A percentile compares a stretch with the other conserved stretches of the same genome.
Conservation (phyloP, 2,888 invertebrate genomes). For the Rhyacophila evoluta region DNA sequence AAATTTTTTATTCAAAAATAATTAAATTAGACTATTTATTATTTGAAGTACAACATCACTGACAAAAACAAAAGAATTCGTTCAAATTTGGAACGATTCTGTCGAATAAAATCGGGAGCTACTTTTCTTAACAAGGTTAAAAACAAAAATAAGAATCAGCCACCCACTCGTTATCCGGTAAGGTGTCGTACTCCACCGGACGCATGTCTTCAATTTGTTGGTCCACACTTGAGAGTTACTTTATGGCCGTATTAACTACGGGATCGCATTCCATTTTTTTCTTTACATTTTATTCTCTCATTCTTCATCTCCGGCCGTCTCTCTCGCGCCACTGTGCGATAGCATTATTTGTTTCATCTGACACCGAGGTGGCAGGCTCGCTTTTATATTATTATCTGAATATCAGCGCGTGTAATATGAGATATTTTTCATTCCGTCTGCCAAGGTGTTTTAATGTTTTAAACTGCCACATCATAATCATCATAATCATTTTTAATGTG, state of each 20-base stretch:
- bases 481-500: neutral
- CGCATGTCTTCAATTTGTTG: constrained; percentile 45
- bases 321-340: neutral
- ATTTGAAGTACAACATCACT: too few species aligned
- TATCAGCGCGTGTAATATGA: constrained; percentile 22
- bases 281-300: constrained; percentile 23
- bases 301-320: constrained; percentile 9
- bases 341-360: constrained; percentile 19
- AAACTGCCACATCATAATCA: neutral
- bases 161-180: constrained; percentile 29
- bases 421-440: neutral
- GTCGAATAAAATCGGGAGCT: neutral
- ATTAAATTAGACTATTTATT: too few species aligned
- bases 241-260: constrained; percentile 43
- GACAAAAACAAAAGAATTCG: too few species aligned
- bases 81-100: neutral
- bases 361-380: constrained; percentile 1
- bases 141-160: constrained; percentile 1
- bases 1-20: too few species aligned
- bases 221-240: constrained; percentile 42
- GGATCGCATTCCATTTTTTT: constrained; percentile 45
- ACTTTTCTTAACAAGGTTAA: neutral
- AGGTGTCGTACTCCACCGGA: constrained; percentile 30
- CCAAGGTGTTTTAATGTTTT: neutral
- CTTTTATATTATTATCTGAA: constrained; percentile 8